Percentiles rank a stretch among this genome's conserved stretches.
These are phyloP conservation scores for Actenoides hombroni DNA, from an alignment of 2,113 vertebrate species.

Conservation along the genomic window DNA sequence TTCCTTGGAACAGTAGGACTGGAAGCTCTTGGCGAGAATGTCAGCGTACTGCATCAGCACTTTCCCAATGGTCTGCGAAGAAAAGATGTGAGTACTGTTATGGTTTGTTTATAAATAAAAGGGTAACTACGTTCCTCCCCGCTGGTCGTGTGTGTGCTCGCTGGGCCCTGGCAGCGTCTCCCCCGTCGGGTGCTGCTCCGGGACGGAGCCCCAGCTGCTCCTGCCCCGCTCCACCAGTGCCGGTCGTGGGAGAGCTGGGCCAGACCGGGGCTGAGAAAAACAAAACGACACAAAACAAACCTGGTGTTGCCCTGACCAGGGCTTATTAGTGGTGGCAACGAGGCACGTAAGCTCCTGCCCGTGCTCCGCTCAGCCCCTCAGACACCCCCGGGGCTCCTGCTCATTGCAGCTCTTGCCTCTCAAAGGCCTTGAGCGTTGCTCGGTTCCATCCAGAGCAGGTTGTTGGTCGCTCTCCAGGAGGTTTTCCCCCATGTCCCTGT, in stretches of 20 bases:
- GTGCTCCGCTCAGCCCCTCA: rapidly evolving
- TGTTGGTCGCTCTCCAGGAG: rapidly evolving
- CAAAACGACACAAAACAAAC: rapidly evolving
- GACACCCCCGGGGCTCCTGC: not conserved
- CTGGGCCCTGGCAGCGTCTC: rapidly evolving
- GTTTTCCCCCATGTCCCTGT: not conserved
- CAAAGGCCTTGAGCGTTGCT: rapidly evolving
- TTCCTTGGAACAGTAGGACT: no score
- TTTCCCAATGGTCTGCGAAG: no score
- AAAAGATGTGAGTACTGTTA: no score
- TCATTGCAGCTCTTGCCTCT: not conserved
- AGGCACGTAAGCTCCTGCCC: rapidly evolving
- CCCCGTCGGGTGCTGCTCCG: not conserved
- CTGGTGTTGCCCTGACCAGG: rapidly evolving
- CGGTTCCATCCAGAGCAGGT: rapidly evolving
- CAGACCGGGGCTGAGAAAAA: not conserved
- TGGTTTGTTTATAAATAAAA: slow-evolving; percentile 78
- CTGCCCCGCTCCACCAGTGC: rapidly evolving
- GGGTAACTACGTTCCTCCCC: not conserved
- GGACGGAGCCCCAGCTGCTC: not conserved
- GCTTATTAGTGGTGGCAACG: rapidly evolving
- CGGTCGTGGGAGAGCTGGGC: not conserved
- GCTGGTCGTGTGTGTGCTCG: not conserved
- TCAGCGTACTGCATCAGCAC: no score
- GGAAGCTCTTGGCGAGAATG: no score